Percentiles rank a stretch among this genome's conserved stretches.
These are phyloP conservation scores for Bucorvus abyssinicus DNA, from an alignment of 2,797 vertebrate species.

Conservation along the genomic window DNA sequence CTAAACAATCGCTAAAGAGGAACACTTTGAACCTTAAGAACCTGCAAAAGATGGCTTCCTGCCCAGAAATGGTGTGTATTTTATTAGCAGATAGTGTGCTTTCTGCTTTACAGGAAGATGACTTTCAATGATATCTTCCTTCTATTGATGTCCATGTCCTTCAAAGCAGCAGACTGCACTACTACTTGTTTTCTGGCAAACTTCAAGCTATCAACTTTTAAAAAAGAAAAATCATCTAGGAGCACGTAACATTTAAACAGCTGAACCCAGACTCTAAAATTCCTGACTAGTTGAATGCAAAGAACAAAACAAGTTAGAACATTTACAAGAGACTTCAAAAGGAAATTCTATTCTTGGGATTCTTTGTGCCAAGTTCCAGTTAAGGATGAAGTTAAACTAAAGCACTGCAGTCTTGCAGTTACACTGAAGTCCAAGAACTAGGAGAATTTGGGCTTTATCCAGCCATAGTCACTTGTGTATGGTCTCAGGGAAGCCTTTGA, in stretches of 20 bases:
- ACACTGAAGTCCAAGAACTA: neutral
- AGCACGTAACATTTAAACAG: neutral
- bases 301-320: conserved; percentile 39
- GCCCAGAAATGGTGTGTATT: neutral
- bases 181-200: neutral
- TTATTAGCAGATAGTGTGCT: neutral
- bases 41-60: neutral
- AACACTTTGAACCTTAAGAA: neutral
- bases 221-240: neutral
- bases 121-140: neutral
- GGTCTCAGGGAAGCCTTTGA: neutral
- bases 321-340: conserved; percentile 25
- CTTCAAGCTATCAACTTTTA: neutral
- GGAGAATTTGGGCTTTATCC: neutral
- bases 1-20: neutral
- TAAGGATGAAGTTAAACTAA: neutral
- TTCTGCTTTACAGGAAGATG: neutral
- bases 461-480: neutral
- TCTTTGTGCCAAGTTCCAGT: neutral
- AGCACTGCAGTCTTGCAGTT: neutral
- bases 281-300: neutral
- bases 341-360: neutral
- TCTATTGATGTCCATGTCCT: neutral
- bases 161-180: neutral
- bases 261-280: neutral